Base-by-base conservation (phyloP, 1,140 invertebrate genomes). In the Cotesia glomerata region DNA sequence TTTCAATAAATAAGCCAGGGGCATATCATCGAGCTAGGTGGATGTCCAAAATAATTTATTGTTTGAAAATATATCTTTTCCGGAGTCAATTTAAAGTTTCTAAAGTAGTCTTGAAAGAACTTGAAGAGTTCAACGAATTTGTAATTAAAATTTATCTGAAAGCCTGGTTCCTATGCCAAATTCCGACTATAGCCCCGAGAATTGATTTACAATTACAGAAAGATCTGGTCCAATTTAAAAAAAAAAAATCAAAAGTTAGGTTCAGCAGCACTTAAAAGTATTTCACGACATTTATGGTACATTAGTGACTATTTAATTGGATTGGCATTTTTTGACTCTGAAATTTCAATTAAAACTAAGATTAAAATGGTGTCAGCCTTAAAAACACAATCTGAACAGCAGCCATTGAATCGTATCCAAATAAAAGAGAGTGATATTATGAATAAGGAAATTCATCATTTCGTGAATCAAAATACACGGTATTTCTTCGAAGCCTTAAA, bases 11-110 rank as follows among this genome's bases (percentile, higher is more conserved):
- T 65, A 58, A 62, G 32, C 73, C 67, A 14, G 73, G 73, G 39
- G 73, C 73, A 36, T 16, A 49, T 59, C 73, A 74, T 63, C 67
- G 63, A 34, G 73, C 73, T 11, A 54, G 69, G 52, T 74, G 73
- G 73, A 74, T 71, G 73, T 63, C 68, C 4, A 74, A 71, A 52
- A 52, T 67, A 26, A 70, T 71, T 34, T 74, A 74, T 62, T 51
- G 45, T 34, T 71, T 74, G 34, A 74, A 74, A 62, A 74, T 74
- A 18, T 74, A 74, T 71, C 39, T 74, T 63, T 74, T 71, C 32
- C 63, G 69, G 11, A n/a, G 39, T 7, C 68, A 71, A 58, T 71
- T 67, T 32, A 61, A 67, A 32, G 45, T 71, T n/a, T 26, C 51
- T 11, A n/a, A 4, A 14, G 14, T 11, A 14, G 65, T 61, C 5